Percentiles rank a stretch among this genome's conserved stretches.
These are phyloP conservation scores for Phyllotreta striolata DNA, from an alignment of 2,888 invertebrate genomes.

Conservation along the genomic window DNA sequence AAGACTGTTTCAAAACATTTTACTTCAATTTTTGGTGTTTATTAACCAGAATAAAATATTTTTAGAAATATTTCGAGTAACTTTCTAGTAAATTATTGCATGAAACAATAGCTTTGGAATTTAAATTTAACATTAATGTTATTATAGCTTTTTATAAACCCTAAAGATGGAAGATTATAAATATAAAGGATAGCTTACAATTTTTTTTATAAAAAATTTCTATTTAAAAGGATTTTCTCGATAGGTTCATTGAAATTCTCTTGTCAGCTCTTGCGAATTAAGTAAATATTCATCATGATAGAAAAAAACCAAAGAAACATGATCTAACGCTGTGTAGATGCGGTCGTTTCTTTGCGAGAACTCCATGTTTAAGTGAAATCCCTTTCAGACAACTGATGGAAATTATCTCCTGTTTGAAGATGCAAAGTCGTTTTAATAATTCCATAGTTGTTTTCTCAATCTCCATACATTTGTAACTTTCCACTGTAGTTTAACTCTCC, in stretches of 20 bases:
- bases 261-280: slow-evolving; percentile 3
- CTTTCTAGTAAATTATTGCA: too few species aligned
- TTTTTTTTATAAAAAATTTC: too few species aligned
- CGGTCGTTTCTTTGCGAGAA: slow-evolving; percentile 9
- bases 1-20: too few species aligned
- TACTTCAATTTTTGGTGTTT: too few species aligned
- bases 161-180: too few species aligned
- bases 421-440: slow-evolving; percentile 35
- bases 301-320: slow-evolving; percentile 18
- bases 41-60: too few species aligned
- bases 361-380: slow-evolving; percentile 22
- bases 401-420: slow-evolving; percentile 32
- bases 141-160: too few species aligned
- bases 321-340: slow-evolving; percentile 3
- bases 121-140: too few species aligned
- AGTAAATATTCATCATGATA: slow-evolving; percentile 2
- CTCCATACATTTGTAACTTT: slow-evolving; percentile 40
- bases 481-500: slow-evolving; percentile 40
- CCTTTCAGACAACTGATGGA: slow-evolving; percentile 18
- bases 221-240: neutral
- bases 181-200: too few species aligned
- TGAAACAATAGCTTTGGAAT: too few species aligned
- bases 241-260: neutral
- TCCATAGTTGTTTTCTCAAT: slow-evolving; percentile 38
- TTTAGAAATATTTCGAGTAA: too few species aligned